phyloP scores from a whole-genome alignment of 2,113 vertebrate genomes.

The Semnopithecus entellus region DNA sequence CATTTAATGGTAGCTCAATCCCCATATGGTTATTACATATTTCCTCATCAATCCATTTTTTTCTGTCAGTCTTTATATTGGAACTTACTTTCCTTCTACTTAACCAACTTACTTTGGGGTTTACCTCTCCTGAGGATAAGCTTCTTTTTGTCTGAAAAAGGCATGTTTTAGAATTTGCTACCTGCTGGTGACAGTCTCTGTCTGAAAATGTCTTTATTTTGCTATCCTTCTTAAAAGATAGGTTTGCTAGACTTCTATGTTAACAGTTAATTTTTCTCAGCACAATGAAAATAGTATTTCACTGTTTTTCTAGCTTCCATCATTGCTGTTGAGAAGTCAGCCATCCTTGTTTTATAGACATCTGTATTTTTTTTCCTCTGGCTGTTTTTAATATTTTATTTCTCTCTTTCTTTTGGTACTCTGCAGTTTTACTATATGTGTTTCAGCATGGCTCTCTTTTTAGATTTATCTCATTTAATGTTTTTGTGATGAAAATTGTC shows the following conservation, averaged over 20 bases:
- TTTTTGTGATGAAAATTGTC: neutral
- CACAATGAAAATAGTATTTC: neutral
- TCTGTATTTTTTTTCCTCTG: neutral
- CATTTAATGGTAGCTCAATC: neutral
- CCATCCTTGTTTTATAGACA: neutral
- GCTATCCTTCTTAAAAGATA: neutral
- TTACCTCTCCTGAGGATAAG: neutral
- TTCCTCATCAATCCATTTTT: neutral
- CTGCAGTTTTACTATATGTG: neutral
- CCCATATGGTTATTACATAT: no score
- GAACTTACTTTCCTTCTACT: neutral
- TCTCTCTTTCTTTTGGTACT: neutral
- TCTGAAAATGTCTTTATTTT: slow-evolving; percentile 35
- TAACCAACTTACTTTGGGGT: neutral
- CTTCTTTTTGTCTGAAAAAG: neutral
- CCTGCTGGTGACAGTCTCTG: neutral
- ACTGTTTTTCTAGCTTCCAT: neutral
- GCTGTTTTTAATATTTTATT: neutral
- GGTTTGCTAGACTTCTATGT: neutral
- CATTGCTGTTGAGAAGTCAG: neutral
- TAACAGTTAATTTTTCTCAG: neutral
- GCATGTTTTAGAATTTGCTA: neutral
- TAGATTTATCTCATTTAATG: neutral
- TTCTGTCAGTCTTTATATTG: neutral
- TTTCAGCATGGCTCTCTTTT: neutral